Base-by-base conservation (phyloP, 2,797 vertebrate genomes). In the Sylvia borin region DNA sequence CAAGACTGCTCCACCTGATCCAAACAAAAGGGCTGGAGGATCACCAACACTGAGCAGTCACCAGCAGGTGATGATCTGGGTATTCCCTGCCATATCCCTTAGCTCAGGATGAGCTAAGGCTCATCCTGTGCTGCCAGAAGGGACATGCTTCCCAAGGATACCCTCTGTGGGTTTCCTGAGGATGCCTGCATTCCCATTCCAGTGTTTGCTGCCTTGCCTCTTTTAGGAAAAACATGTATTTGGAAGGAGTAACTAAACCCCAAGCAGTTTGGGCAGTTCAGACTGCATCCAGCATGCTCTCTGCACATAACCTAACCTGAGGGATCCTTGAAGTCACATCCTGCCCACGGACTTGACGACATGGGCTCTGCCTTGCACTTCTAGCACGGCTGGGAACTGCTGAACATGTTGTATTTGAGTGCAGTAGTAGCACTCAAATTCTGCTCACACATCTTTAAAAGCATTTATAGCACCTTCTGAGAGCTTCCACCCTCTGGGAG, bases 251-350 rank as follows among this genome's bases (percentile, higher is more conserved):
- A 67, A 38, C 53, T 70, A 67, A 34, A 77, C 4, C 4, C 40
- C 72, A 31, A 66, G 51, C 53, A n/a, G 47, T 16, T 13, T 34
- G 72, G n/a, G 29, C 34, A 42, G 42, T n/a, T 4, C 16, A 11
- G 48, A 50, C 4, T 57, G 25, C 24, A 68, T 14, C 38, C 58
- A 87, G 54, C 0, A 0, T 3, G 31, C 36, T n/a, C 45, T n/a
- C 13, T 26, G 36, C 38, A 24, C 0, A 0, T 31, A 32, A n/a
- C 0, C 3, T 40, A 36, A 79, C 25, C 57, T 0, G 0, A 55
- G 14, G 42, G 40, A 40, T 34, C n/a, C 72, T 14, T 45, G 17
- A 51, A 85, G 40, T 47, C 27, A 51, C 4, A 1, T 36, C 43
- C 48, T 64, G 55, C 25, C 55, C 10, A 0, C 2, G 19, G 53